These are phyloP conservation scores for Tetanocera ferruginea DNA, from an alignment of 2,888 invertebrate species.

Conservation along the genomic window DNA sequence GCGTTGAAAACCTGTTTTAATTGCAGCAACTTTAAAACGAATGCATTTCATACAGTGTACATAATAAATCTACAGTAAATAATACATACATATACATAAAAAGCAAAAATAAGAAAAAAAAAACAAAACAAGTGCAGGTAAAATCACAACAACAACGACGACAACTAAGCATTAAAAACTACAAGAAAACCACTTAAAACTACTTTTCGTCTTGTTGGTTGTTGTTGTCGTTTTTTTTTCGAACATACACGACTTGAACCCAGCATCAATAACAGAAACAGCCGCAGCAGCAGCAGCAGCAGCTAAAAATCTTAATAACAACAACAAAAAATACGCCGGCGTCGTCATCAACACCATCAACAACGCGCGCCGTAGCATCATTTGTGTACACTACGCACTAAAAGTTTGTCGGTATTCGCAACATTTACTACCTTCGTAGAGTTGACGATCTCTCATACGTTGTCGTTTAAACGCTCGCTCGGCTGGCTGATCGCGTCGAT, in stretches of 20 bases:
- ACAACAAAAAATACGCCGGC: background rate
- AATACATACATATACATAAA: background rate
- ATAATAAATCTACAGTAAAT: background rate
- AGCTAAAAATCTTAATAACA: background rate
- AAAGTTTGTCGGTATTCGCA: constrained; percentile 13
- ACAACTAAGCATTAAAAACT: background rate
- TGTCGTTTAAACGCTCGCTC: constrained; percentile 3
- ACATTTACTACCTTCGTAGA: background rate
- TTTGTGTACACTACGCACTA: constrained; percentile 23
- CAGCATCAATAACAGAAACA: background rate
- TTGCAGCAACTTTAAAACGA: background rate
- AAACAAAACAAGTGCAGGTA: constrained; percentile 1
- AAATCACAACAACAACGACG: constrained; percentile 23
- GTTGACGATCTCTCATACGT: constrained; percentile 1
- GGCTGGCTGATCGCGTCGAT: constrained; percentile 8
- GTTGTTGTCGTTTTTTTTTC: constrained; percentile 22
- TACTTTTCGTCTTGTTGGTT: background rate
- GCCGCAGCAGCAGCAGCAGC: background rate
- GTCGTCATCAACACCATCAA: constrained; percentile 14
- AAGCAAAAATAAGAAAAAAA: background rate
- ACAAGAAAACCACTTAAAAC: constrained; percentile 29
- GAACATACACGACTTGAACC: background rate
- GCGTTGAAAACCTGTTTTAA: background rate
- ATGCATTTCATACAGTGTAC: background rate
- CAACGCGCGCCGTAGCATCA: background rate